Conservation (phyloP, 2,113 vertebrate species). For the Platanista minor region DNA sequence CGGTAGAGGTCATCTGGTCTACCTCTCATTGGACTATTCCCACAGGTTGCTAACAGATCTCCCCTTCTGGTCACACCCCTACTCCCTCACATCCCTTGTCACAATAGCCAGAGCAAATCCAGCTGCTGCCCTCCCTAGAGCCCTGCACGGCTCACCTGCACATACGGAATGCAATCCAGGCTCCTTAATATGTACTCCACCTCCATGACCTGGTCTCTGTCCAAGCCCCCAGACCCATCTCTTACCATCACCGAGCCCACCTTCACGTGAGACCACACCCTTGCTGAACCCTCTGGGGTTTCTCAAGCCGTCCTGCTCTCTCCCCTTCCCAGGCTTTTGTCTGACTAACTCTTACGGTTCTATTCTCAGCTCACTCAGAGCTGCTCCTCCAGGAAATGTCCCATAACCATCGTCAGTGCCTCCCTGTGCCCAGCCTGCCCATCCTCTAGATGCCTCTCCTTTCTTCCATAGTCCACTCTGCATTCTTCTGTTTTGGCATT, state of each 20-base stretch:
- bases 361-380: neutral
- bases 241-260: neutral
- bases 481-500: neutral
- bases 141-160: neutral
- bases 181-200: no score
- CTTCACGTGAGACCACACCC: neutral
- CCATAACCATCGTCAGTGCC: neutral
- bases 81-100: neutral
- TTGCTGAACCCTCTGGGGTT: neutral
- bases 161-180: accelerated
- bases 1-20: no score
- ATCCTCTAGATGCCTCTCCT: neutral
- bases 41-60: neutral
- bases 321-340: neutral
- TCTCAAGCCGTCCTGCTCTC: neutral
- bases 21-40: neutral
- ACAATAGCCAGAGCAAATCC: neutral
- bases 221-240: neutral
- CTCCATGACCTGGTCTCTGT: neutral
- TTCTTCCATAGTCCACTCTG: neutral
- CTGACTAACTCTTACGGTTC: neutral
- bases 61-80: no score
- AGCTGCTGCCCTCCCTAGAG: neutral
- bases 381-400: neutral
- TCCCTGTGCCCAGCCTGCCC: neutral